Evolutionary conservation across 1,140 invertebrate species (phyloP).

Genomic region (Drosophila grimshawi): DNA sequence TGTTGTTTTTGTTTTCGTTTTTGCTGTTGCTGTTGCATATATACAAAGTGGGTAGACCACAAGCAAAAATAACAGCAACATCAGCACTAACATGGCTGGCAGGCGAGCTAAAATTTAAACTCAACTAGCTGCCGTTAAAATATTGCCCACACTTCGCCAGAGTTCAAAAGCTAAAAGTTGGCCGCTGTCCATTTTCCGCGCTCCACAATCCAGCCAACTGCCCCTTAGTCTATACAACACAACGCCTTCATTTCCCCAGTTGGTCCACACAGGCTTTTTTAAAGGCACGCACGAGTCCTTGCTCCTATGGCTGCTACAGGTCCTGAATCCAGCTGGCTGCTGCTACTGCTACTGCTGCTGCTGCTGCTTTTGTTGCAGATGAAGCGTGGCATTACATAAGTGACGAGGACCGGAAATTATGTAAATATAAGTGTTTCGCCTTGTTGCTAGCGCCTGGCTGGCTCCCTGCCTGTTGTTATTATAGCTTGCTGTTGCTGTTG

Average conservation of each 20-base stretch:
- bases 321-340: not conserved
- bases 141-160: constrained; percentile 63
- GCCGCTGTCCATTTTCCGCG: constrained; percentile 21
- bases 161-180: constrained; percentile 57
- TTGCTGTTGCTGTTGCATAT: constrained; percentile 13
- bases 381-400: constrained; percentile 75
- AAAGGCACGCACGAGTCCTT: constrained; percentile 19
- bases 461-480: not conserved
- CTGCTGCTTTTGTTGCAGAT: constrained; percentile 48
- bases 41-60: constrained; percentile 52
- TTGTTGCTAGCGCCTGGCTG: constrained; percentile 28
- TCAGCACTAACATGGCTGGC: constrained; percentile 20
- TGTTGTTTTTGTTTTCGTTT: constrained; percentile 1
- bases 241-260: constrained; percentile 48
- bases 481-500: not conserved
- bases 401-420: constrained; percentile 80
- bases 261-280: constrained; percentile 54
- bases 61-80: constrained; percentile 19
- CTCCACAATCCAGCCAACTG: not conserved
- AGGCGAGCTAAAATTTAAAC: constrained; percentile 55
- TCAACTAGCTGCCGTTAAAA: constrained; percentile 75
- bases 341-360: constrained; percentile 11
- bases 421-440: constrained; percentile 78
- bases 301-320: constrained; percentile 16
- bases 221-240: not conserved